Evolutionary conservation across 1,140 invertebrate species (phyloP), one percentile per base, ranked within the genome.

Genomic region (Drosophila erecta): DNA sequence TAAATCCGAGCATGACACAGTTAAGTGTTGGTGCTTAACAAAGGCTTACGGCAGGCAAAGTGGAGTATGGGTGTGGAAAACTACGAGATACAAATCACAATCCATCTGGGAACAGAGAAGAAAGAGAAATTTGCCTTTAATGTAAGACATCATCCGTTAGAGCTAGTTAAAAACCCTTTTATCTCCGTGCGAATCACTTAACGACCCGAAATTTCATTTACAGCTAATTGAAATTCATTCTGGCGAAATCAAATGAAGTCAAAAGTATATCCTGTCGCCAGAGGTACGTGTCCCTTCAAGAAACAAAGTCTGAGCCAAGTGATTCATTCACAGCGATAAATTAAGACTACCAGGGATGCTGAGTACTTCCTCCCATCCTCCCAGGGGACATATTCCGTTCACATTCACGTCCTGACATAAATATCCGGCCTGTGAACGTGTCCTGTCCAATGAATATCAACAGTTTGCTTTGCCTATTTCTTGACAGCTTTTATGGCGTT

Each of bases 271-370:
- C 79, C 79, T 89, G 75, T 77, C 55, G 62, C 61, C 44, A 60
- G 43, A 27, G 73, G 57, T 83, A 83, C 79, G 84, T 87, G 83
- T 40, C 72, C 64, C 55, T 80, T 35, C 50, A 10, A 40, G 67
- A 76, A 72, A 76, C 62, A 70, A 64, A 77, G 57, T 51, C 59
- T 64, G 67, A 51, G 58, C 79, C 56, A 74, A 89, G 84, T 89
- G 84, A 89, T 89, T 90, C 84, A 89, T 89, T 89, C 84, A 84
- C 69, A 80, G 84, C 79, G 61, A 89, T 89, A 89, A 89, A 89
- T 89, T 90, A 84, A 77, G 84, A 77, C 44, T 37, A 84, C 83
- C 89, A 75, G 80, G 77, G 84, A 74, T 33, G 40, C 47, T 51
- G 58, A 51, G 57, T 56, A 58, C 59, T 60, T 64, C 59, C 60